Conservation (phyloP, 2,113 vertebrate genomes). For the Percina caprodes region DNA sequence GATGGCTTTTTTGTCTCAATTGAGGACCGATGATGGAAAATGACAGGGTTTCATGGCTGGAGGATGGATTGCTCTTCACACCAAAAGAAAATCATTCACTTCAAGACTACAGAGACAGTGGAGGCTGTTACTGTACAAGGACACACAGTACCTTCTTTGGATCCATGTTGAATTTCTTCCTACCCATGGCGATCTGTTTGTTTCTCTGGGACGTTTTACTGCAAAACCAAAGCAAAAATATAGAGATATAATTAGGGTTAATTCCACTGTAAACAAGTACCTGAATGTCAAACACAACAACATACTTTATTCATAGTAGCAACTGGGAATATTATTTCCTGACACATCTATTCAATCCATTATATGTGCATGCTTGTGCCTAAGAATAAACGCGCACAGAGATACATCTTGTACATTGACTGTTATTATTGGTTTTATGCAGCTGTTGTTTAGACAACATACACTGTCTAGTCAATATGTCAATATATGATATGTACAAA, state of each 20-base stretch:
- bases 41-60: slow-evolving; percentile 28
- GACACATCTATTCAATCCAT: slow-evolving; percentile 14
- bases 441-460: background rate
- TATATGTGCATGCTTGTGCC: background rate
- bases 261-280: background rate
- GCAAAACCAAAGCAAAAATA: slow-evolving; percentile 32
- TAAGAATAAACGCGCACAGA: too few relatives aligned
- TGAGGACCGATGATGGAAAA: slow-evolving; percentile 19
- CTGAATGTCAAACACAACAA: background rate
- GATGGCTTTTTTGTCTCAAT: slow-evolving; percentile 16
- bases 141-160: slow-evolving; percentile 93
- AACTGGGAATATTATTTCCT: slow-evolving; percentile 7
- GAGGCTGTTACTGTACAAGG: background rate
- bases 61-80: slow-evolving; percentile 10
- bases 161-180: slow-evolving; percentile 99
- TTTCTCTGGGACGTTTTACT: slow-evolving; percentile 98
- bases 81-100: background rate
- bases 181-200: slow-evolving; percentile 98
- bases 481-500: background rate
- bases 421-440: slow-evolving; percentile 12
- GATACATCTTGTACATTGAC: background rate
- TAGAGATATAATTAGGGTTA: background rate
- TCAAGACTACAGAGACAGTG: slow-evolving; percentile 9
- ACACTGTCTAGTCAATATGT: background rate
- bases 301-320: slow-evolving; percentile 14